Evolutionary conservation across 2,113 vertebrate species (phyloP).

Genomic region (Cichladusa arquata): DNA sequence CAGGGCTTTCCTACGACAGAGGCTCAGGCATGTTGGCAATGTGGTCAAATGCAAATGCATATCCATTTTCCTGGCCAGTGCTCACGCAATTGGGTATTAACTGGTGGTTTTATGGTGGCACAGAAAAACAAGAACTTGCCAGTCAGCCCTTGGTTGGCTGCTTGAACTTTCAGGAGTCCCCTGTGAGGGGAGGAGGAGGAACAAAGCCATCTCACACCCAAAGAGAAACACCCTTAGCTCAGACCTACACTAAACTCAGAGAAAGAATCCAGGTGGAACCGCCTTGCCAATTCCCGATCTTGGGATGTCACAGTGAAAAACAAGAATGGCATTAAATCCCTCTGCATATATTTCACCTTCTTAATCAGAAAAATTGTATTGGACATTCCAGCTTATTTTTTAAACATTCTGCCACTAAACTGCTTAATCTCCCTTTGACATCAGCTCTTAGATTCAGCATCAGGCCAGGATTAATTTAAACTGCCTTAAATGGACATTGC

Average conservation of each 20-base stretch:
- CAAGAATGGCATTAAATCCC: background rate
- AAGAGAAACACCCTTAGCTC: background rate
- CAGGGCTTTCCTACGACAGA: background rate
- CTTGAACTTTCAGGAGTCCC: background rate
- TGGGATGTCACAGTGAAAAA: background rate
- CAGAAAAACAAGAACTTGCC: background rate
- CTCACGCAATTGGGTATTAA: background rate
- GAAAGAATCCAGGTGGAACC: background rate
- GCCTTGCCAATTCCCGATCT: background rate
- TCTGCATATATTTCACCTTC: background rate
- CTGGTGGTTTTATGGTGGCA: background rate
- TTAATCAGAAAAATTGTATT: background rate
- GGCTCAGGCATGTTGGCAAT: background rate
- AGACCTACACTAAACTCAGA: background rate
- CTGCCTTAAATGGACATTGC: background rate
- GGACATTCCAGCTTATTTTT: conserved; percentile 24
- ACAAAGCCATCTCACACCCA: background rate
- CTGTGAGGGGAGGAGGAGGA: background rate
- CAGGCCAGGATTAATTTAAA: conserved; percentile 26
- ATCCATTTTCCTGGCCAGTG: background rate
- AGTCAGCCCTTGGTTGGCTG: background rate
- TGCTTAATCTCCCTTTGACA: background rate
- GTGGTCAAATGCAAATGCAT: accelerated
- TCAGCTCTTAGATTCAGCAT: background rate
- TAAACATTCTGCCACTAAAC: background rate